Evolutionary conservation across 2,113 vertebrate genomes (phyloP), one percentile per base, ranked within the genome.

Genomic region (Cynocephalus volans): DNA sequence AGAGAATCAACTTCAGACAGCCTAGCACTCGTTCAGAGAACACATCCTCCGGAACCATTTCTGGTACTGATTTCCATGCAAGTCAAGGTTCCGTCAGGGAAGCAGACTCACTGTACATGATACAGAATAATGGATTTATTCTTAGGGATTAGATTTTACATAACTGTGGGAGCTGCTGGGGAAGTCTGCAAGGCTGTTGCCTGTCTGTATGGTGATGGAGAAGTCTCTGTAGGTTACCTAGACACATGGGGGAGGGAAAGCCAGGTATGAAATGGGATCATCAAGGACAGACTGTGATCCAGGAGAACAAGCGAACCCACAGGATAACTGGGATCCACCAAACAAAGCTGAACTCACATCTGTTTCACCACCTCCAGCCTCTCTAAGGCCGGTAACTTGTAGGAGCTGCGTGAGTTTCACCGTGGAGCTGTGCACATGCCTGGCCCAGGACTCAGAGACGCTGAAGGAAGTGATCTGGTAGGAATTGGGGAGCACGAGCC

Each of bases 371-470:
- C 11, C 31, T 77, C 17, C 6, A 6, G 7, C 36, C 54, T 36
- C 48, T 21, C 31, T 23, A 23, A 58, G 64, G 31, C 36, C 48
- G 52, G 24, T 52, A 21, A 12, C 19, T 19, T 1, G 14, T 0
- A 28, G 60, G 31, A 24, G 13, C 60, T 8, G 6, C 0, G 15
- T 8, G 52, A 31, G 11, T 65, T 88, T 76, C 41, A 26, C 26
- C 28, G 0, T 1, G 8, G 10, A 79, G 62, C 31, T 8, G 6
- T 1, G 5, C 77, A 1, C 21, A 3, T 3, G 21, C 21, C 81
- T 64, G 79, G 48, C 58, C 52, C 3, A 1, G 48, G 41, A 60
- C 26, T 17, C 15, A 6, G 54, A 67, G 81, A 23, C 13, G 33
- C 14, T 9, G 14, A 31, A 62, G 8, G 54, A 19, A 72, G 48